phyloP scores from a whole-genome alignment of 2,888 invertebrate species.

The Lumbricus terrestris region DNA sequence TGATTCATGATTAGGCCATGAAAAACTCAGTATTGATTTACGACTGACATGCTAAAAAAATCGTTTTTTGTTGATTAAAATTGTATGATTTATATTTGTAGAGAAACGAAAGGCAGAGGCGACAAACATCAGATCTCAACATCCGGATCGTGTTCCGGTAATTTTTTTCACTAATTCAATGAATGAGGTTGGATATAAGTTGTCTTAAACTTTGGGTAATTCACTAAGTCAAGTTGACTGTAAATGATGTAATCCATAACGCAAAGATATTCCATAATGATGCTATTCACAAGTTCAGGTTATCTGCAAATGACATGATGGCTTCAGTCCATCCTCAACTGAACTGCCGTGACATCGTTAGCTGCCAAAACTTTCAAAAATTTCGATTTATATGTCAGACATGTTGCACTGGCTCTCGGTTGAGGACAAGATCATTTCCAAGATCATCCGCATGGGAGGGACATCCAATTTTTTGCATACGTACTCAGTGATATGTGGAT shows the following conservation, averaged over 20 bases:
- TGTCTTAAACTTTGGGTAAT: neutral
- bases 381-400: no score
- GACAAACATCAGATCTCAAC: neutral
- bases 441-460: no score
- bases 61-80: neutral
- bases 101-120: neutral
- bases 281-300: neutral
- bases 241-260: neutral
- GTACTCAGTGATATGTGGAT: no score
- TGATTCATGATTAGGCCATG: neutral
- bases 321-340: no score
- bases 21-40: neutral
- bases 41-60: neutral
- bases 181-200: neutral
- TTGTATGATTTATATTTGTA: neutral
- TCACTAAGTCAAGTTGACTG: neutral
- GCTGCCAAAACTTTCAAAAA: no score
- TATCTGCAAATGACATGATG: neutral
- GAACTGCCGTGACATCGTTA: no score
- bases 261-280: neutral
- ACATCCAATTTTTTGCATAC: no score
- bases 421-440: no score
- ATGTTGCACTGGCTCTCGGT: no score
- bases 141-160: conserved; percentile 6
- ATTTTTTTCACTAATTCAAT: neutral